A percentile compares a stretch with the other conserved stretches of the same genome.
These are phyloP conservation scores for Lampropteryx suffumata DNA, from an alignment of 2,888 invertebrate genomes.

Conservation along the genomic window DNA sequence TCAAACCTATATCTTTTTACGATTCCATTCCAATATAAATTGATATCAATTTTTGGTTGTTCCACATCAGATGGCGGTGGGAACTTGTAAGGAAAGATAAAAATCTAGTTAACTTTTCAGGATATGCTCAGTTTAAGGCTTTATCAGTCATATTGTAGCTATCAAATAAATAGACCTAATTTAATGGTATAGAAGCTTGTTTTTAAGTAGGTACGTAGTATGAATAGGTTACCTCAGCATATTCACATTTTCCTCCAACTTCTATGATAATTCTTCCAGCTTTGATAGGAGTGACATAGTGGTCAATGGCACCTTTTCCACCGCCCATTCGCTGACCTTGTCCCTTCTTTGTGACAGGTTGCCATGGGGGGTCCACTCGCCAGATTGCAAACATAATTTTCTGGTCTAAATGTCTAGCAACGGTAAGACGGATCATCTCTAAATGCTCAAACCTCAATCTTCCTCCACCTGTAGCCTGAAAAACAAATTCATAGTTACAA, in stretches of 20 bases:
- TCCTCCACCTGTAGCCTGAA: conserved; percentile 92
- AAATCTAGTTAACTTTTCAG: no score
- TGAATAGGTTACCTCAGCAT: conserved; percentile 84
- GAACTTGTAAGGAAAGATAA: no score
- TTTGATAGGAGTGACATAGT: conserved; percentile 97
- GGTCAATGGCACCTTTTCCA: conserved; percentile 97
- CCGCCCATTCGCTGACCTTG: conserved; percentile 97
- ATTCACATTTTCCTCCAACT: conserved; percentile 95
- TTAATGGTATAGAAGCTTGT: no score
- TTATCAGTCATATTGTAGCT: no score
- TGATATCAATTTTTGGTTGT: no score
- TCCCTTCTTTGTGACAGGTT: conserved; percentile 94
- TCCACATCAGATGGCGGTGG: no score
- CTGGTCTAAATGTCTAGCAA: conserved; percentile 90
- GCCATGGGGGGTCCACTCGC: conserved; percentile 98
- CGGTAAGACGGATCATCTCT: conserved; percentile 92
- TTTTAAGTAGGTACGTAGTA: no score
- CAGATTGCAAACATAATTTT: conserved; percentile 96
- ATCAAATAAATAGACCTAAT: no score
- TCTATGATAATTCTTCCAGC: conserved; percentile 96
- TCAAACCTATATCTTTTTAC: no score
- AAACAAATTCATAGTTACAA: conserved; percentile 22
- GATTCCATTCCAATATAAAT: no score
- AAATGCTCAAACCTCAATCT: conserved; percentile 90
- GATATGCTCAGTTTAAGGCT: no score